Base-by-base conservation (phyloP, 2,888 invertebrate genomes). In the Drosophila glabriapex region DNA sequence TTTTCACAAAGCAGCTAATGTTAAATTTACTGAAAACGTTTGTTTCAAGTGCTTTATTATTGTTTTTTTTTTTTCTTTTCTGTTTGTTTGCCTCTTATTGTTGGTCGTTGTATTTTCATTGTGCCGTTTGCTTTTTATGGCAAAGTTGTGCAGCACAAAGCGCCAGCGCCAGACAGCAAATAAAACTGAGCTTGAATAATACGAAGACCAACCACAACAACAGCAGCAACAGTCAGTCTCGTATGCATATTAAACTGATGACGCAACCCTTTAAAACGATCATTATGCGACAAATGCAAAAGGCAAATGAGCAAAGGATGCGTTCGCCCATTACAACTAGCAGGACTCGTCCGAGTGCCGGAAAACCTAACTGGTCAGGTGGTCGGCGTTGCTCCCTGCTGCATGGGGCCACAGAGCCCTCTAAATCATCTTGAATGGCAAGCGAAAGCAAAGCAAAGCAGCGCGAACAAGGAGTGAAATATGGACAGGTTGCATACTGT, bases 21-120 rank as follows among this genome's bases (percentile, higher is more conserved):
- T 90, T 87, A 90, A 87, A 87, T 87, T 90, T 90, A 87, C 90
- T 89, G 86, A 88, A 87, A 87, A 90, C 90, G 89, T 89, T 90
- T 87, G 90, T 88, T 87, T 87, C 89, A 90, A 90, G 86, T 90
- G 90, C 90, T 87, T 87, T 89, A 87, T 90, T 88, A 88, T 90
- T 90, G 78, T 88, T 68, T 28, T 33, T 25, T 22, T 22, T 35
- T 4, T 12, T 10, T 33, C 9, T 7, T 33, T 9, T 29, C 25
- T 43, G 12, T 43, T 46, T 46, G 16, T 9, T 46, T 46, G 46
- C 25, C 46, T 46, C 16, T 46, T 46, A 25, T 46, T 46, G 46
- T 25, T 46, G 46, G 25, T 46, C 25, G 46, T 46, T 50, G 63
- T 63, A 31, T 50, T 72, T 78, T 83, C 72, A 68, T 73, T 73